phyloP scores from a whole-genome alignment of 1,140 invertebrate genomes.

The Caenorhabditis briggsae region DNA sequence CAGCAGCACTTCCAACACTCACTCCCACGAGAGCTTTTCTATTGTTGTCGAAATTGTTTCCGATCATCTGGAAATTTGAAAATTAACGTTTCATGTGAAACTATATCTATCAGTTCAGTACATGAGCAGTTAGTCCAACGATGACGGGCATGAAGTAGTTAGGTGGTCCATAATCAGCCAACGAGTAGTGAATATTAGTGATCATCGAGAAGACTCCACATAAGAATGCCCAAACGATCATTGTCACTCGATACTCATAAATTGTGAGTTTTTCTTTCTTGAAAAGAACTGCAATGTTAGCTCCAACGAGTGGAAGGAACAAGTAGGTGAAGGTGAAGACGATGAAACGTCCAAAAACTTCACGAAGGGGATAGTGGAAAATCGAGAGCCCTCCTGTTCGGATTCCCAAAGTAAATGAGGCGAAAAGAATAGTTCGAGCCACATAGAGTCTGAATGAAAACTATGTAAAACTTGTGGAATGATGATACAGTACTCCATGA shows the following conservation, averaged over 20 bases:
- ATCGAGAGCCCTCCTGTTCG: not conserved
- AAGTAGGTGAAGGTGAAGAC: constrained; percentile 34
- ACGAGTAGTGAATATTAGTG: constrained; percentile 43
- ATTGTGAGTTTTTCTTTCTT: constrained; percentile 15
- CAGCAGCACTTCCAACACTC: constrained; percentile 10
- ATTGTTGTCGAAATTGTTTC: constrained; percentile 33
- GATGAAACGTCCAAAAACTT: constrained; percentile 21
- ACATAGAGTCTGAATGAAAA: not conserved
- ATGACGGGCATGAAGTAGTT: constrained; percentile 46
- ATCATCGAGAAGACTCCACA: constrained; percentile 39
- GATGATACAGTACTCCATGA: constrained; percentile 2
- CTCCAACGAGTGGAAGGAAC: constrained; percentile 14
- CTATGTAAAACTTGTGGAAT: not conserved
- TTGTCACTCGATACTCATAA: constrained; percentile 34
- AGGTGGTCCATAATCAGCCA: constrained; percentile 17
- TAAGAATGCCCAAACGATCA: constrained; percentile 45
- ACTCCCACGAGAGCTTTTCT: constrained; percentile 18
- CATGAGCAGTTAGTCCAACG: constrained; percentile 42
- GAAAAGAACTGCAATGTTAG: constrained; percentile 28
- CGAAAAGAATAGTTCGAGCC: constrained; percentile 39
- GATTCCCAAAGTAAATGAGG: constrained; percentile 23
- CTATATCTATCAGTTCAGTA: not conserved
- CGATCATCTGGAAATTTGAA: not conserved
- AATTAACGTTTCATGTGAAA: not conserved
- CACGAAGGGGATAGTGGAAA: not conserved